These are phyloP conservation scores for Calyptomena viridis DNA, from an alignment of 2,113 vertebrate species.

Conservation along the genomic window DNA sequence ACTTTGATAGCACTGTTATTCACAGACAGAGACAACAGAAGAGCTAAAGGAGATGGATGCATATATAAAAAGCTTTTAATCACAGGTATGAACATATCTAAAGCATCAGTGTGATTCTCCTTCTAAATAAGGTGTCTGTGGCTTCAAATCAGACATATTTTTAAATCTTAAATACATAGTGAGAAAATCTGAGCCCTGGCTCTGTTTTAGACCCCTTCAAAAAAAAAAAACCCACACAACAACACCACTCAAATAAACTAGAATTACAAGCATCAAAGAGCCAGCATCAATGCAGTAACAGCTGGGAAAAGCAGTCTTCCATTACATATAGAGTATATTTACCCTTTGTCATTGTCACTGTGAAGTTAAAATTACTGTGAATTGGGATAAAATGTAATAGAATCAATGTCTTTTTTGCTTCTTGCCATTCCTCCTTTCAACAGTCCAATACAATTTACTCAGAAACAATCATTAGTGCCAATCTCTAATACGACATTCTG, in stretches of 20 bases:
- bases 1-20: slow-evolving; percentile 64
- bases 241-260: not conserved
- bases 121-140: not conserved
- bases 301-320: not conserved
- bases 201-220: not conserved
- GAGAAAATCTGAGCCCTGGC: not conserved
- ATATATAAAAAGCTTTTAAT: slow-evolving; percentile 45
- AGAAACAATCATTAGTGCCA: not conserved
- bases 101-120: not conserved
- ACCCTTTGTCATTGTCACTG: not conserved
- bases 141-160: not conserved
- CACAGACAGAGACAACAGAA: slow-evolving; percentile 52
- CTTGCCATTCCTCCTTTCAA: not conserved
- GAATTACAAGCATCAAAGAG: not conserved
- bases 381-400: not conserved
- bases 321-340: not conserved
- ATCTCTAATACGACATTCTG: not conserved
- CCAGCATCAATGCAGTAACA: not conserved
- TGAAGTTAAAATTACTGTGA: not conserved
- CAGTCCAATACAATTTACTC: not conserved
- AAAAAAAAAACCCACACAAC: not conserved
- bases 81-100: not conserved
- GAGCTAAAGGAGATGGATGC: slow-evolving; percentile 42
- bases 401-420: not conserved
- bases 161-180: not conserved